phyloP scores from a whole-genome alignment of 2,888 invertebrate species.

The Nysson spinosus region DNA sequence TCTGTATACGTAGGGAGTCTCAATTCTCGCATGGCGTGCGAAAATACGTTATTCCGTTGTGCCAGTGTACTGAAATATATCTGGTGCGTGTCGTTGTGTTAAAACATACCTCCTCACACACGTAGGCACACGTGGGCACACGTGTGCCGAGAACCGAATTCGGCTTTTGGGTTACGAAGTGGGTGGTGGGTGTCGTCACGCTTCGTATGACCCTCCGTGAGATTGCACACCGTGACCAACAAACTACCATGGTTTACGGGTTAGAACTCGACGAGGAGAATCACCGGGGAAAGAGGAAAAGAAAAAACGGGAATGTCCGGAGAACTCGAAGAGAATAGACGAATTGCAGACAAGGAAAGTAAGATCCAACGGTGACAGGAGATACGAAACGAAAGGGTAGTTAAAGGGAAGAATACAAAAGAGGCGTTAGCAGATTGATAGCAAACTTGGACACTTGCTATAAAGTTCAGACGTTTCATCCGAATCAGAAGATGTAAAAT shows the following conservation, averaged over 20 bases:
- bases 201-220: constrained; percentile 65
- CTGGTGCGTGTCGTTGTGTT: constrained; percentile 17
- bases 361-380: constrained; percentile 1
- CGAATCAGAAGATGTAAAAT: too few species aligned
- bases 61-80: constrained; percentile 11
- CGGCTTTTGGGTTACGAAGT: constrained; percentile 11
- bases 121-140: not conserved
- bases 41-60: constrained; percentile 13
- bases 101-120: constrained; percentile 2
- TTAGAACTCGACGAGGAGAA: constrained; percentile 58
- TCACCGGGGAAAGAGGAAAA: constrained; percentile 17
- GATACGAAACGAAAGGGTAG: not conserved
- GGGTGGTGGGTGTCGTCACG: constrained; percentile 55
- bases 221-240: constrained; percentile 70
- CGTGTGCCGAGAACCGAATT: constrained; percentile 20
- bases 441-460: too few species aligned
- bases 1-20: too few species aligned
- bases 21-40: constrained; percentile 11
- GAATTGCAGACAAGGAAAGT: constrained; percentile 9
- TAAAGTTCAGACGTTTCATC: too few species aligned
- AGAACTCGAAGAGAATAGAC: constrained; percentile 10
- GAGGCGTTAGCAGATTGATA: too few species aligned
- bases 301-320: constrained; percentile 10
- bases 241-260: constrained; percentile 69
- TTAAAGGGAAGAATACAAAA: not conserved